phyloP scores from a whole-genome alignment of 2,797 vertebrate species.

The Adelosebastes latens region DNA sequence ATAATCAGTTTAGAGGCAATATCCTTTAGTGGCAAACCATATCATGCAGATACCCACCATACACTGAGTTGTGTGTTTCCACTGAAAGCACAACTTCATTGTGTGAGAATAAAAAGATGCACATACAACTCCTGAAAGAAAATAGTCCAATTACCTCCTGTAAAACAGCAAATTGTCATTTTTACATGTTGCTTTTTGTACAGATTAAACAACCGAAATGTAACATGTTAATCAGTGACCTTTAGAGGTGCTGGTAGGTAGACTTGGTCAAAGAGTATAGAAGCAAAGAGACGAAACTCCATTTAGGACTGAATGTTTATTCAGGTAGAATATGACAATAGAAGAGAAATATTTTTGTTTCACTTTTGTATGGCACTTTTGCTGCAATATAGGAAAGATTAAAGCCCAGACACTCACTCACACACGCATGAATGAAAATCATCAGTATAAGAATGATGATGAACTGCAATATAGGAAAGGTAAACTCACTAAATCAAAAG shows the following conservation, averaged over 20 bases:
- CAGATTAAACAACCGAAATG: not conserved
- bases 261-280: not conserved
- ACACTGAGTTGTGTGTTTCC: not conserved
- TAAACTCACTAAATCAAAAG: not conserved
- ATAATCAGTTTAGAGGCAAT: not conserved
- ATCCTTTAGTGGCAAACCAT: not conserved
- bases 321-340: too few relatives aligned
- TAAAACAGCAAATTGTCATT: not conserved
- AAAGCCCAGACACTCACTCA: not conserved
- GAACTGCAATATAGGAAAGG: not conserved
- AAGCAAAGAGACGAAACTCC: too few relatives aligned
- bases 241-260: not conserved
- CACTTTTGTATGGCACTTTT: too few relatives aligned
- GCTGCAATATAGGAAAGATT: not conserved
- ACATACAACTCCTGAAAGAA: not conserved
- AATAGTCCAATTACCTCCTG: not conserved
- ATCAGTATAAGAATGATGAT: not conserved
- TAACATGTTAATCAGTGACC: not conserved
- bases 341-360: too few relatives aligned
- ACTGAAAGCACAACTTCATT: not conserved
- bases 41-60: not conserved
- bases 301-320: too few relatives aligned
- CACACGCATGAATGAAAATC: not conserved
- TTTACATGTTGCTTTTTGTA: not conserved
- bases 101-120: too few relatives aligned